These are phyloP conservation scores for Lepidurus arcticus DNA, from an alignment of 1,140 invertebrate genomes.

Conservation along the genomic window DNA sequence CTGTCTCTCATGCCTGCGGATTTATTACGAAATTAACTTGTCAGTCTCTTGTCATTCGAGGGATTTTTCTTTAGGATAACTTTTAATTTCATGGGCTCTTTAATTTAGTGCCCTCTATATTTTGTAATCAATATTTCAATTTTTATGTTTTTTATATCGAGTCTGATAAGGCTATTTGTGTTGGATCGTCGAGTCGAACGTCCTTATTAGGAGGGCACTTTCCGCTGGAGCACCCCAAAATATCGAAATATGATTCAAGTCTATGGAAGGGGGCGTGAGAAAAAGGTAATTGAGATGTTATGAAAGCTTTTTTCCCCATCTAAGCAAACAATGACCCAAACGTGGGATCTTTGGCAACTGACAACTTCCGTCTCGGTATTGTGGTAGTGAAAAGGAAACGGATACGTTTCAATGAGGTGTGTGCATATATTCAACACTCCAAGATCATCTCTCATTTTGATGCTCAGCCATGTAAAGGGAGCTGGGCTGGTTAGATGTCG, in stretches of 20 bases:
- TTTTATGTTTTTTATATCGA: too few species aligned
- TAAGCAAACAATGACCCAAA: neutral
- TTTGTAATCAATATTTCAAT: too few species aligned
- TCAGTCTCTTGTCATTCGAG: neutral
- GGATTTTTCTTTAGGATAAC: too few species aligned
- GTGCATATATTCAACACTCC: neutral
- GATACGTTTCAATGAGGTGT: neutral
- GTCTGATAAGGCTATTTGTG: too few species aligned
- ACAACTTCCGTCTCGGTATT: neutral
- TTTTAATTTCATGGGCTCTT: too few species aligned
- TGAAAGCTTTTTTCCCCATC: neutral
- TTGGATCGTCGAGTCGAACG: too few species aligned
- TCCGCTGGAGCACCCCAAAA: neutral
- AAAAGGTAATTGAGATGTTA: neutral
- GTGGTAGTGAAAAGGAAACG: neutral
- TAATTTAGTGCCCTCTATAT: too few species aligned
- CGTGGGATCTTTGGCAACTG: neutral
- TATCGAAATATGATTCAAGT: too few species aligned
- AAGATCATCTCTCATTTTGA: neutral
- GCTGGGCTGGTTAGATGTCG: neutral
- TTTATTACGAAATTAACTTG: neutral
- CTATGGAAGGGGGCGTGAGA: neutral
- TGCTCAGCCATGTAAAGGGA: neutral
- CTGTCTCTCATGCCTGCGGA: neutral
- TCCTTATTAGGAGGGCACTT: neutral